phyloP scores from a whole-genome alignment of 2,888 invertebrate genomes.

The Spisula subtruncata region DNA sequence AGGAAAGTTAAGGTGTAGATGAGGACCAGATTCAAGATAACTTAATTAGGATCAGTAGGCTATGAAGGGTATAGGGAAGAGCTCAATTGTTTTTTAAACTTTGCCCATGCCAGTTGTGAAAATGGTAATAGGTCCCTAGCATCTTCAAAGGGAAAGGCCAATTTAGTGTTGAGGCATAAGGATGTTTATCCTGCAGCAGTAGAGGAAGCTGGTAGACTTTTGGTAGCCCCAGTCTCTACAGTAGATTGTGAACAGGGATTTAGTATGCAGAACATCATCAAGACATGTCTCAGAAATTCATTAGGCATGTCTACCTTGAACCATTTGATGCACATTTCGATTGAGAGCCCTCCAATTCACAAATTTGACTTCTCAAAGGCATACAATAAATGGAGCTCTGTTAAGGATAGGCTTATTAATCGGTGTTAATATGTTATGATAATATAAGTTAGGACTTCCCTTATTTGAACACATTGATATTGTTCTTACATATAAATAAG shows the following conservation, averaged over 20 bases:
- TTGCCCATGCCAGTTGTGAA: slow-evolving; percentile 16
- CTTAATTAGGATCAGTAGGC: slow-evolving; percentile 35
- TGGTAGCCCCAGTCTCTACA: slow-evolving; percentile 49
- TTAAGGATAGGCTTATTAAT: slow-evolving; percentile 6
- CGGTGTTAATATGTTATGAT: no score
- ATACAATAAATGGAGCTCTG: slow-evolving; percentile 22
- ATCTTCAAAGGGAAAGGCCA: slow-evolving; percentile 11
- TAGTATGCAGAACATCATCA: slow-evolving; percentile 13
- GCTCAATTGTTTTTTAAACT: slow-evolving; percentile 22
- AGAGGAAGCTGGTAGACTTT: slow-evolving; percentile 43
- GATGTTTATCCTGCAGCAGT: slow-evolving; percentile 23
- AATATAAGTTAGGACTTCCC: no score
- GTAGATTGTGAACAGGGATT: slow-evolving; percentile 58
- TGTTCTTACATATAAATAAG: no score
- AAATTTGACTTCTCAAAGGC: slow-evolving; percentile 7
- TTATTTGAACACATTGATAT: no score
- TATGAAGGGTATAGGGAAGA: slow-evolving; percentile 29
- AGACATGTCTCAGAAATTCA: slow-evolving; percentile 10
- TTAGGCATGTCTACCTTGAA: neutral
- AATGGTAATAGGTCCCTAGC: neutral
- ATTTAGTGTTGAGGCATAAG: slow-evolving; percentile 30
- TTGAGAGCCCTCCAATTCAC: slow-evolving; percentile 22
- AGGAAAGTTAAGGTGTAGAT: no score
- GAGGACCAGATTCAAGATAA: neutral
- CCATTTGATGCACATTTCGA: slow-evolving; percentile 33